Evolutionary conservation across 2,113 vertebrate species (phyloP).

Genomic region (Anhinga anhinga): DNA sequence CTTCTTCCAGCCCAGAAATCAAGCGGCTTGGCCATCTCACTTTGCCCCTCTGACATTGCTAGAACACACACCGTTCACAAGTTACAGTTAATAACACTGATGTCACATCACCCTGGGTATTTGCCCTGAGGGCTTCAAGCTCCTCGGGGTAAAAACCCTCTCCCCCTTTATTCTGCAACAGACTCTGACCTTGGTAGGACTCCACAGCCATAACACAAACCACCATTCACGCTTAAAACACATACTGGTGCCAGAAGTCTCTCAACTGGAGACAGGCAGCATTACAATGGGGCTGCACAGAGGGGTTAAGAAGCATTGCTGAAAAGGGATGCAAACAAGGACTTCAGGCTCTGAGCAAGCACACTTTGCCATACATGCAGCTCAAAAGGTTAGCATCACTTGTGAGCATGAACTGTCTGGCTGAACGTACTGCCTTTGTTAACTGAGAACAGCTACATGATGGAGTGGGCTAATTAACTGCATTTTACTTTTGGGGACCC

Average conservation of each 20-base stretch:
- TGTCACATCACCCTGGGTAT: neutral
- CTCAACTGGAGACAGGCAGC: neutral
- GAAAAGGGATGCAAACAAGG: constrained; percentile 19
- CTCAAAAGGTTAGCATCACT: constrained; percentile 13
- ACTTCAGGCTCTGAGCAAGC: neutral
- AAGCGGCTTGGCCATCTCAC: neutral
- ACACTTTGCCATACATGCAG: neutral
- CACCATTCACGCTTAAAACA: neutral
- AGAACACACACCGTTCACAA: neutral
- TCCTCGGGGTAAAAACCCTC: neutral
- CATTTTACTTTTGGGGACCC: constrained; percentile 31
- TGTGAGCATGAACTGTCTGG: constrained; percentile 4
- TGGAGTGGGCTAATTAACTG: constrained; percentile 43
- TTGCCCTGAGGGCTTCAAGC: neutral
- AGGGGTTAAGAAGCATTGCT: neutral
- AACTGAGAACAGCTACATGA: neutral
- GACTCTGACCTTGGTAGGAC: neutral
- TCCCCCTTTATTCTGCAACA: neutral
- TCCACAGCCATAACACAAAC: neutral
- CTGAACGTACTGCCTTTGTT: constrained; percentile 8
- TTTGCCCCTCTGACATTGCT: neutral
- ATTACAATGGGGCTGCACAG: neutral
- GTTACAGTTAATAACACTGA: neutral
- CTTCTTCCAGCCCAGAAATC: neutral
- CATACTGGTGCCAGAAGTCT: neutral